Evolutionary conservation across 2,113 vertebrate genomes (phyloP).

Genomic region (Ellobius talpinus): DNA sequence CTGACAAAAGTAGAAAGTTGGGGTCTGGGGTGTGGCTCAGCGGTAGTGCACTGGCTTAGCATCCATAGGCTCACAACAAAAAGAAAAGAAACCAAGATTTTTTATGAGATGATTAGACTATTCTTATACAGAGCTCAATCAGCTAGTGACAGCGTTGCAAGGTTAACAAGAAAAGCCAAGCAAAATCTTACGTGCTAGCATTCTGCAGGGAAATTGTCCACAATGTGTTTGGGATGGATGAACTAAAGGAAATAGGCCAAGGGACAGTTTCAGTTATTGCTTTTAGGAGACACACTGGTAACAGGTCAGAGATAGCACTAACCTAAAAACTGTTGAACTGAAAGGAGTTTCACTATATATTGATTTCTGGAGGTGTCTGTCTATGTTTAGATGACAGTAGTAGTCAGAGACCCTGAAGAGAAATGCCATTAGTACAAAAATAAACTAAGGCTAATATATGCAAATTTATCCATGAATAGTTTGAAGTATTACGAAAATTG

Average conservation of each 20-base stretch:
- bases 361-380: conserved; percentile 24
- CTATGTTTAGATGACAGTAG: conserved; percentile 8
- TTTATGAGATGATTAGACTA: conserved; percentile 42
- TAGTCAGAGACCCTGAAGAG: conserved; percentile 48
- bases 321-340: conserved; percentile 19
- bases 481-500: conserved; percentile 50
- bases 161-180: conserved; percentile 54
- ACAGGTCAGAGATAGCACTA: conserved; percentile 44
- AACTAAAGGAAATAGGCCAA: conserved; percentile 58
- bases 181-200: conserved; percentile 50
- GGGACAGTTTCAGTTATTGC: conserved; percentile 1
- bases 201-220: conserved; percentile 41
- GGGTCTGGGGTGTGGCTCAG: background rate
- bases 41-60: background rate
- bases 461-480: conserved; percentile 52
- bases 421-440: conserved; percentile 44
- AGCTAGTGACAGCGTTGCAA: background rate
- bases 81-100: background rate
- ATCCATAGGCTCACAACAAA: background rate
- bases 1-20: conserved; percentile 29
- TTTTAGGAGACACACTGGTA: conserved; percentile 37
- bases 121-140: conserved; percentile 28
- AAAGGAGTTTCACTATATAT: conserved; percentile 49
- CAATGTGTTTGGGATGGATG: conserved; percentile 15
- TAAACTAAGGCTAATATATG: conserved; percentile 55